These are phyloP conservation scores for Drosophila kambysellisi DNA, from an alignment of 2,888 invertebrate genomes.

Conservation along the genomic window DNA sequence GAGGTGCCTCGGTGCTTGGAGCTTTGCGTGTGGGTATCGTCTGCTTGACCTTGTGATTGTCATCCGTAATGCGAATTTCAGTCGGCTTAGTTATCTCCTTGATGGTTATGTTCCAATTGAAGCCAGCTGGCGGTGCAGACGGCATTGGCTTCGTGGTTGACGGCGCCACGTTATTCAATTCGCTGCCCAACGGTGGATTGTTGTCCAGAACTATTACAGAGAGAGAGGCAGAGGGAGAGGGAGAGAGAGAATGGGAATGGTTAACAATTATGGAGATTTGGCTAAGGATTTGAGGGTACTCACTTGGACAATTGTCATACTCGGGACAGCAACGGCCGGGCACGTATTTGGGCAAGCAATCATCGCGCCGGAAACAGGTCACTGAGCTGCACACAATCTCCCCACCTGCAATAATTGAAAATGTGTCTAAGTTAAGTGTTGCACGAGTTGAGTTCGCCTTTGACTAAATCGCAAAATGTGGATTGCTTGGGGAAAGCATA, in stretches of 20 bases:
- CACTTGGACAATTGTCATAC: conserved; percentile 92
- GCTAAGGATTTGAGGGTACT: conserved; percentile 41
- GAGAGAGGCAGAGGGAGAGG: too few species aligned
- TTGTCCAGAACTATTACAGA: conserved; percentile 62
- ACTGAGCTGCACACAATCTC: conserved; percentile 92
- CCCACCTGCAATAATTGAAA: conserved; percentile 85
- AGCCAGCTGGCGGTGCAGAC: conserved; percentile 48
- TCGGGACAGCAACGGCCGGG: conserved; percentile 92
- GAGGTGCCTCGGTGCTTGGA: conserved; percentile 51
- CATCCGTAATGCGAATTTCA: conserved; percentile 84
- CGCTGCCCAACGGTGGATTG: conserved; percentile 61
- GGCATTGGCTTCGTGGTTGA: conserved; percentile 48
- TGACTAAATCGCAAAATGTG: neutral
- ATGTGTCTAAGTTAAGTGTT: conserved; percentile 21
- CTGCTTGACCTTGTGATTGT: conserved; percentile 72
- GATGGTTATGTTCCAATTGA: conserved; percentile 84
- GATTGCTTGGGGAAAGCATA: neutral
- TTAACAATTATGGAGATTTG: conserved; percentile 16
- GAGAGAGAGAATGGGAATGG: neutral
- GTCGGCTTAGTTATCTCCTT: conserved; percentile 85
- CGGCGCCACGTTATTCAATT: conserved; percentile 33
- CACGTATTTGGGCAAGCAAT: conserved; percentile 90
- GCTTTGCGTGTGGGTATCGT: conserved; percentile 76
- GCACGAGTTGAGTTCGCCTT: neutral
- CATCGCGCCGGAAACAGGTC: conserved; percentile 91